Evolutionary conservation across 2,888 invertebrate species (phyloP).

Genomic region (Leucophenga maculata): DNA sequence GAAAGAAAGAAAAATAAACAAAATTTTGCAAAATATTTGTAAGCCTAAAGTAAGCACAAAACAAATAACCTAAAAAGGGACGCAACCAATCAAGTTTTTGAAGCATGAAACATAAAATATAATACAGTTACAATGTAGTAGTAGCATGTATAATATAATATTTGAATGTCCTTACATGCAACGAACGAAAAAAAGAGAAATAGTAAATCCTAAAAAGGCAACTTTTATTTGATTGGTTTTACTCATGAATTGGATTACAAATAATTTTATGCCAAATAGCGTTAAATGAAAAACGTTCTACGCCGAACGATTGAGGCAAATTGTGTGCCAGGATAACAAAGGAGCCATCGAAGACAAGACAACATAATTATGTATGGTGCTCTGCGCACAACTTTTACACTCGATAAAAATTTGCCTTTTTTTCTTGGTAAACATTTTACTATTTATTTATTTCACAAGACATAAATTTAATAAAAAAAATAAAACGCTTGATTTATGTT

Average conservation of each 20-base stretch:
- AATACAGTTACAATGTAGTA: constrained; percentile 44
- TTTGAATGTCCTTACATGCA: too few species aligned
- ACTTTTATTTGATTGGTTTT: constrained; percentile 56
- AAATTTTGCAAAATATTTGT: too few species aligned
- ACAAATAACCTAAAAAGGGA: not conserved
- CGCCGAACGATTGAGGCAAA: not conserved
- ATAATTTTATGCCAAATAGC: constrained; percentile 5
- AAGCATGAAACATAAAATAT: constrained; percentile 60
- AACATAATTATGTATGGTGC: not conserved
- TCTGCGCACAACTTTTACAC: constrained; percentile 9
- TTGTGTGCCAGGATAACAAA: not conserved
- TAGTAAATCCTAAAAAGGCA: constrained; percentile 23
- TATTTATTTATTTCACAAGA: too few species aligned
- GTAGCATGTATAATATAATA: too few species aligned
- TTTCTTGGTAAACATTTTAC: not conserved
- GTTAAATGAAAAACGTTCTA: not conserved
- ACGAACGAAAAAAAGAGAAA: not conserved
- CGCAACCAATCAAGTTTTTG: constrained; percentile 48
- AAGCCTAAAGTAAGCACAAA: not conserved
- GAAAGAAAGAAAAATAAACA: too few species aligned
- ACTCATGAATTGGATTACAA: constrained; percentile 33
- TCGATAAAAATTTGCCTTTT: constrained; percentile 12
- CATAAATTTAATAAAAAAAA: constrained; percentile 13
- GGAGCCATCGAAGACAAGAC: not conserved
- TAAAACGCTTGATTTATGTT: constrained; percentile 14